Evolutionary conservation across 64 coral and sea anemone species (phyloP).

Genomic region (Orbicella faveolata): DNA sequence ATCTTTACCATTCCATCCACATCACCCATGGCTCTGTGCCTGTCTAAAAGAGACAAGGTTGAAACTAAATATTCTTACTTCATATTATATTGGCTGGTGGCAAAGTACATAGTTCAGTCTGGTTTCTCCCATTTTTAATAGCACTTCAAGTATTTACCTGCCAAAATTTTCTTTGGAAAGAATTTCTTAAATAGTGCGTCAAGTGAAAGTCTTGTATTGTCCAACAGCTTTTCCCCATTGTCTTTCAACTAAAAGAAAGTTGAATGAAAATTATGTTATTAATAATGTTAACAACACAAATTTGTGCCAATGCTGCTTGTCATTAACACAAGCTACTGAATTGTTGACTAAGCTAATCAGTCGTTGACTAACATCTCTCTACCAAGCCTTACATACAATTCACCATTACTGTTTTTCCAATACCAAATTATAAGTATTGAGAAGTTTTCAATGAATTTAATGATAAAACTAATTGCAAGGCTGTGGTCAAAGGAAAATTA

Average conservation of each 20-base stretch:
- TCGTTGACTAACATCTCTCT: neutral
- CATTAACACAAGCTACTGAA: neutral
- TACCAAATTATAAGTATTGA: too few relatives aligned
- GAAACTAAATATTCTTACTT: neutral
- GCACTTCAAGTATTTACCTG: constrained; percentile 46
- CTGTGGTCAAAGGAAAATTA: too few relatives aligned
- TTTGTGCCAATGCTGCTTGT: neutral
- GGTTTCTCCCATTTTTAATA: too few relatives aligned
- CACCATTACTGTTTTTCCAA: too few relatives aligned
- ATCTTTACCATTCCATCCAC: constrained; percentile 92
- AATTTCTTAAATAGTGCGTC: constrained; percentile 83
- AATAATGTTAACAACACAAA: neutral
- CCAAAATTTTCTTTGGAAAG: constrained; percentile 59
- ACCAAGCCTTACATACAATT: too few relatives aligned
- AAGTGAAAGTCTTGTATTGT: constrained; percentile 69
- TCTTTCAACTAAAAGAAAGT: constrained; percentile 53
- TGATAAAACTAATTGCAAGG: too few relatives aligned
- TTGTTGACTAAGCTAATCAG: neutral
- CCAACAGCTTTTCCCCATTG: constrained; percentile 43
- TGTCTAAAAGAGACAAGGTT: constrained; percentile 32
- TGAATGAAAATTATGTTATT: neutral
- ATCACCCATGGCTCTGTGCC: constrained; percentile 97
- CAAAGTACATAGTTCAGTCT: neutral
- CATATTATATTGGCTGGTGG: neutral
- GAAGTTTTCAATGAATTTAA: too few relatives aligned